Evolutionary conservation across 2,113 vertebrate genomes (phyloP).

Genomic region (Australoheros scitulus): DNA sequence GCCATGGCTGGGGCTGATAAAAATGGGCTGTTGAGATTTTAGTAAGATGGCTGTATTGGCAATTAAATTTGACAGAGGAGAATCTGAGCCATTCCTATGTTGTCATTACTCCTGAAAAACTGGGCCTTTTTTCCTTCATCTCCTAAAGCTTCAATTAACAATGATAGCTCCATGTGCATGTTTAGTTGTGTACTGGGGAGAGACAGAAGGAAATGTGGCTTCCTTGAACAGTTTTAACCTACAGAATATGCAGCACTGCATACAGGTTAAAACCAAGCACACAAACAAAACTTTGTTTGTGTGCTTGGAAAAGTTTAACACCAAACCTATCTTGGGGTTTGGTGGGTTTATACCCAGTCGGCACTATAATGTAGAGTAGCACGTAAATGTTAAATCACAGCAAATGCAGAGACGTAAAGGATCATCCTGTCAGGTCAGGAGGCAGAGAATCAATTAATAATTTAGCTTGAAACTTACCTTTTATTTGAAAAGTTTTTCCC

Average conservation of each 20-base stretch:
- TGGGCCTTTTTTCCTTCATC: conserved; percentile 19
- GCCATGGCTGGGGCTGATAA: conserved; percentile 46
- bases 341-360: neutral
- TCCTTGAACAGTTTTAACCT: conserved; percentile 7
- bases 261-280: too few relatives aligned
- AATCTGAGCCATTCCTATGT: conserved; percentile 45
- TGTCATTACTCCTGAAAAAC: conserved; percentile 28
- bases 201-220: neutral
- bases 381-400: neutral
- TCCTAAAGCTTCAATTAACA: conserved; percentile 46
- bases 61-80: conserved; percentile 70
- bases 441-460: neutral
- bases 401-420: neutral
- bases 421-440: conserved; percentile 1
- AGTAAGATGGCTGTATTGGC: conserved; percentile 68
- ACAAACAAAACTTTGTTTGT: neutral
- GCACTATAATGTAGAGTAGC: neutral
- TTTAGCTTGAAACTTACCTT: neutral
- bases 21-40: conserved; percentile 48
- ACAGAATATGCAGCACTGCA: neutral
- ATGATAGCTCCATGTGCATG: conserved; percentile 24
- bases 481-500: neutral
- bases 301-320: neutral
- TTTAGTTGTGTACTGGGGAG: conserved; percentile 10
- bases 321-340: neutral